Evolutionary conservation across 1,140 invertebrate species (phyloP).

Genomic region (Drosophila simulans): DNA sequence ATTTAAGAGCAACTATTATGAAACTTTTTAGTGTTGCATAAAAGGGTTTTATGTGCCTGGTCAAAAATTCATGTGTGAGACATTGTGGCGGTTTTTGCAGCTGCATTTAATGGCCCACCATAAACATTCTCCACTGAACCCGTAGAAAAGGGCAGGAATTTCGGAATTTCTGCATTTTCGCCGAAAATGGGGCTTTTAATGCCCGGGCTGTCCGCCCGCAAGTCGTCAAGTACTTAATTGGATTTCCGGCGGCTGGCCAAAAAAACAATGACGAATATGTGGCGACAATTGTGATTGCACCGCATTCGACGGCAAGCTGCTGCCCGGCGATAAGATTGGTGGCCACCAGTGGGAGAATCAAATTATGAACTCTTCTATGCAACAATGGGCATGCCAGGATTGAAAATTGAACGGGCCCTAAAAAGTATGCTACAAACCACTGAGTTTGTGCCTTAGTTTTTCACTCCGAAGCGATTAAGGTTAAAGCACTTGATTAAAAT

Average conservation of each 20-base stretch:
- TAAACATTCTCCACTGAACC: constrained; percentile 28
- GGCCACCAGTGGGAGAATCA: constrained; percentile 5
- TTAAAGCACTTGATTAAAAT: background rate
- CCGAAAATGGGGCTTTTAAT: background rate
- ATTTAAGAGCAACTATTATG: background rate
- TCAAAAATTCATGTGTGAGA: constrained; percentile 13
- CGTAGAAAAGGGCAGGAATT: background rate
- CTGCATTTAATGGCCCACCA: constrained; percentile 35
- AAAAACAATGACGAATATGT: constrained; percentile 33
- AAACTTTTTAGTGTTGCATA: background rate
- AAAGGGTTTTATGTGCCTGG: background rate
- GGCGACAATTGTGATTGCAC: constrained; percentile 9
- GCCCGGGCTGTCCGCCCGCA: background rate
- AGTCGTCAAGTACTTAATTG: constrained; percentile 30
- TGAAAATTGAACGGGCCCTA: background rate
- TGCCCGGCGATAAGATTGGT: constrained; percentile 20
- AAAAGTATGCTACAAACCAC: background rate
- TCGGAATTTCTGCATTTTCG: too few species aligned
- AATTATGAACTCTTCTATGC: constrained; percentile 19
- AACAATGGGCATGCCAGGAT: background rate
- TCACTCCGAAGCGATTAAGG: background rate
- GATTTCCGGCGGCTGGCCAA: constrained; percentile 20
- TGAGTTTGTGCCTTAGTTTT: background rate
- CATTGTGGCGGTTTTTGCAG: constrained; percentile 21
- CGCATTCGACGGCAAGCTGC: background rate